These are phyloP conservation scores for Drosophila mimica DNA, from an alignment of 2,888 invertebrate species.

Conservation along the genomic window DNA sequence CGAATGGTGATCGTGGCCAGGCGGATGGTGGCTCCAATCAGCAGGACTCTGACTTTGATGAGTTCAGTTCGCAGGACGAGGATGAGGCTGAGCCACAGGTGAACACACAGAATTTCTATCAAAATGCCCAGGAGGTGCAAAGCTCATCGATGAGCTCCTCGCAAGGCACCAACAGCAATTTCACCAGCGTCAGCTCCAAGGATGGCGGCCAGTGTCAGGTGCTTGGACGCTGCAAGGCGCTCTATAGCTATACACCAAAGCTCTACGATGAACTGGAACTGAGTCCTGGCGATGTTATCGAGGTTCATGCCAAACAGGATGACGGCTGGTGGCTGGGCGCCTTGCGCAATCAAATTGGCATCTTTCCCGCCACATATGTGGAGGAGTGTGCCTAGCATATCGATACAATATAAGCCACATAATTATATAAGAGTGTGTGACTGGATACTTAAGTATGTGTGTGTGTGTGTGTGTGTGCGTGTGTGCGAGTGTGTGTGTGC, in stretches of 20 bases:
- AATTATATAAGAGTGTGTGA: constrained; percentile 32
- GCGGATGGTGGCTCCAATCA: constrained; percentile 93
- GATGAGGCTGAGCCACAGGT: constrained; percentile 84
- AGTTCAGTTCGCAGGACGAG: constrained; percentile 91
- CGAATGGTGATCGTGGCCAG: constrained; percentile 82
- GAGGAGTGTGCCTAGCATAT: constrained; percentile 88
- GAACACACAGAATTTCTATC: constrained; percentile 58
- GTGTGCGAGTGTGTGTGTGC: constrained; percentile 16
- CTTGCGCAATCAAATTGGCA: constrained; percentile 91
- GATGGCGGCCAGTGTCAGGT: constrained; percentile 49
- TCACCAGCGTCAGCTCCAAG: constrained; percentile 31
- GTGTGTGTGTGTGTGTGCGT: constrained; percentile 10
- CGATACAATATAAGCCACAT: constrained; percentile 22
- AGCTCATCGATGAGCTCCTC: constrained; percentile 46
- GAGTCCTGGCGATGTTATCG: constrained; percentile 92
- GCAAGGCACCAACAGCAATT: constrained; percentile 37
- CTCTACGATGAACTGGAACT: constrained; percentile 94
- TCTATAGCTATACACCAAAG: constrained; percentile 95
- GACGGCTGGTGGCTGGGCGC: constrained; percentile 98
- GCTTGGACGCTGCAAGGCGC: constrained; percentile 92
- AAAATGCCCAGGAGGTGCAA: constrained; percentile 69
- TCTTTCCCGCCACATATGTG: constrained; percentile 97
- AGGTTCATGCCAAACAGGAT: constrained; percentile 94
- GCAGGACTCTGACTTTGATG: constrained; percentile 94
- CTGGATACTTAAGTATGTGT: constrained; percentile 24